phyloP scores from a whole-genome alignment of 2,113 vertebrate species.

The Ceratotherium simum region DNA sequence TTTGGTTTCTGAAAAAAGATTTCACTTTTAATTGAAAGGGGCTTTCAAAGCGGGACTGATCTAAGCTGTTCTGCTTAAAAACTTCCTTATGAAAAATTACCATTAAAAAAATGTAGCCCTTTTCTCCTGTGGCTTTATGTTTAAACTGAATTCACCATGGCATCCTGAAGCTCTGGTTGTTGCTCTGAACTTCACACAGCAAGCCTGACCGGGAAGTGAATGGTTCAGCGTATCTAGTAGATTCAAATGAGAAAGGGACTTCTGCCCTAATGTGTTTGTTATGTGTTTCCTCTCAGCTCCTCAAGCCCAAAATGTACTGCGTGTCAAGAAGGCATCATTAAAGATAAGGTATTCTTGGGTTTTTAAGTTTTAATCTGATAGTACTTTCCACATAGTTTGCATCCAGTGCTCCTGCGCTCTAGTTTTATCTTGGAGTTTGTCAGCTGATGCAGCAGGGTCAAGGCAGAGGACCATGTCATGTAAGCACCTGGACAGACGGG shows the following conservation, averaged over 20 bases:
- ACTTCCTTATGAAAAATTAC: constrained; percentile 41
- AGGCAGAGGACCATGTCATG: accelerated
- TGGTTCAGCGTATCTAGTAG: not conserved
- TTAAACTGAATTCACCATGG: accelerated
- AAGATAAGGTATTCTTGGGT: constrained; percentile 88
- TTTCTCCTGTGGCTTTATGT: not conserved
- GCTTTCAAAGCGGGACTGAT: not conserved
- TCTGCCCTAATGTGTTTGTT: not conserved
- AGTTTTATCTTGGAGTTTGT: too few species aligned
- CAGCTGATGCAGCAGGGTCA: accelerated
- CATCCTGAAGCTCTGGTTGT: not conserved
- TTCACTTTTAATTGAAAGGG: constrained; percentile 40
- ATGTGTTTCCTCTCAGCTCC: constrained; percentile 83
- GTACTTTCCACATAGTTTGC: too few species aligned
- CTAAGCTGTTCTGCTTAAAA: not conserved
- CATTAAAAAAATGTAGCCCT: not conserved
- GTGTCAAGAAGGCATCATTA: constrained; percentile 89
- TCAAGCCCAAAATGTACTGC: constrained; percentile 89
- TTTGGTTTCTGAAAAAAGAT: constrained; percentile 21
- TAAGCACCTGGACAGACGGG: not conserved
- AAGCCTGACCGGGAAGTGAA: not conserved
- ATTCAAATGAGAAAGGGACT: not conserved
- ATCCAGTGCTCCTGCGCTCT: accelerated
- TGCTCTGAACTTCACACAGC: accelerated
- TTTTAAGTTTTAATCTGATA: not conserved